Base-by-base conservation (phyloP, 2,113 vertebrate species). In the Syrrhaptes paradoxus region DNA sequence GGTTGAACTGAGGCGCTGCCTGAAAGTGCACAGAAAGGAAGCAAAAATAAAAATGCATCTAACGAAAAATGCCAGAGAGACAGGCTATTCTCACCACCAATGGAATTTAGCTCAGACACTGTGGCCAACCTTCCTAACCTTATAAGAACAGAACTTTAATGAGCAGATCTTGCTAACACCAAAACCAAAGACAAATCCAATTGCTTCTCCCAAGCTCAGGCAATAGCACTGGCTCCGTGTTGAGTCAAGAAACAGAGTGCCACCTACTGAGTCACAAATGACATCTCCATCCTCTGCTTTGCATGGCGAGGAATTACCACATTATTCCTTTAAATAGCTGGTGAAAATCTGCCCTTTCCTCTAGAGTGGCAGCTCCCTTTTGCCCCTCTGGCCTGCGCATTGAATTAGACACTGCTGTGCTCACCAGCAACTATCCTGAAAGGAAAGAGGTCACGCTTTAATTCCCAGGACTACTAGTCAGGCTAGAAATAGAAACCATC, bases 211-310 rank as follows among this genome's bases (percentile, higher is more conserved):
- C 71, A 45, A 52, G 77, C 41, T 58, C 28, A 43, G 59, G 19
- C 67, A 74, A 34, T 24, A 54, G 36, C 25, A 6, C 10, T 9
- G 29, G 32, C 71, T 74, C 2, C 0, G 58, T 11, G 75, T 78
- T 67, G 78, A 57, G 58, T 93, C 85, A 73, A 65, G 85, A 72
- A 94, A 45, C 49, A 91, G 87, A 96, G 91, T 91, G 93, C 89
- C 75, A 95, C 85, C 91, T 93, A 71, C 90, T 92, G 95, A 93
- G 89, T n/a, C 59, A 74, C 76, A 20, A 77, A 13, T 4, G 65
- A 34, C 52, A 93, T 74, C 85, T 85, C 41, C 55, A 48, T 13
- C 15, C 51, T 77, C 72, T 16, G 55, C 48, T 74, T 19, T n/a
- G 41, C 5, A 24, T 1, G 34, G n/a, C 25, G 24, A 86, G 48